Evolutionary conservation across 1,140 invertebrate genomes (phyloP).

Genomic region (Spodoptera litura): DNA sequence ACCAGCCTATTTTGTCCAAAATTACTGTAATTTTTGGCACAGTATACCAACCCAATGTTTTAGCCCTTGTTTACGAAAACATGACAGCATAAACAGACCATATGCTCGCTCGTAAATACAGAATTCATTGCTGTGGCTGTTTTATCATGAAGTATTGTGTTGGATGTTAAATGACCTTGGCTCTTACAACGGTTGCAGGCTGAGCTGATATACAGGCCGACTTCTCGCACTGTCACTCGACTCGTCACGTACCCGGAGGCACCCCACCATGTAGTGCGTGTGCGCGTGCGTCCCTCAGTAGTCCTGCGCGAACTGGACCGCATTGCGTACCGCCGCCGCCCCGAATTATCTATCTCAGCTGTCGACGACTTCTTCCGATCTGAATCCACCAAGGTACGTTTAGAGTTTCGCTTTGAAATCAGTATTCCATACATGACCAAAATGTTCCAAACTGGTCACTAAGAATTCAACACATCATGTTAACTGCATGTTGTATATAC

Average conservation of each 20-base stretch:
- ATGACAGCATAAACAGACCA: neutral
- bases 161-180: conserved; percentile 4
- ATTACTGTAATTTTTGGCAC: too few relatives aligned
- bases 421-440: too few relatives aligned
- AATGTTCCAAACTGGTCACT: neutral
- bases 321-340: conserved; percentile 89
- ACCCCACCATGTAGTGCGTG: conserved; percentile 87
- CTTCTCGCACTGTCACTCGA: conserved; percentile 85
- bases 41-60: too few relatives aligned
- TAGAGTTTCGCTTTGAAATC: neutral
- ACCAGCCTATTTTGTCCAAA: too few relatives aligned
- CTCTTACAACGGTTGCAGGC: conserved; percentile 62
- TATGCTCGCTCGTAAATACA: conserved; percentile 31
- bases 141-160: conserved; percentile 4
- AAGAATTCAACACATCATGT: too few relatives aligned
- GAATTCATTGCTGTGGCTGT: conserved; percentile 12
- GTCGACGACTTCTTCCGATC: conserved; percentile 92
- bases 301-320: conserved; percentile 90
- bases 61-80: neutral
- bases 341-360: conserved; percentile 88
- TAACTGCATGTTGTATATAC: too few relatives aligned
- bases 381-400: conserved; percentile 89
- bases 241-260: conserved; percentile 87
- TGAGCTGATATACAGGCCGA: conserved; percentile 78
- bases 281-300: conserved; percentile 89